Evolutionary conservation across 2,113 vertebrate species (phyloP), one percentile per base, ranked within the genome.

Genomic region (Alosa alosa): DNA sequence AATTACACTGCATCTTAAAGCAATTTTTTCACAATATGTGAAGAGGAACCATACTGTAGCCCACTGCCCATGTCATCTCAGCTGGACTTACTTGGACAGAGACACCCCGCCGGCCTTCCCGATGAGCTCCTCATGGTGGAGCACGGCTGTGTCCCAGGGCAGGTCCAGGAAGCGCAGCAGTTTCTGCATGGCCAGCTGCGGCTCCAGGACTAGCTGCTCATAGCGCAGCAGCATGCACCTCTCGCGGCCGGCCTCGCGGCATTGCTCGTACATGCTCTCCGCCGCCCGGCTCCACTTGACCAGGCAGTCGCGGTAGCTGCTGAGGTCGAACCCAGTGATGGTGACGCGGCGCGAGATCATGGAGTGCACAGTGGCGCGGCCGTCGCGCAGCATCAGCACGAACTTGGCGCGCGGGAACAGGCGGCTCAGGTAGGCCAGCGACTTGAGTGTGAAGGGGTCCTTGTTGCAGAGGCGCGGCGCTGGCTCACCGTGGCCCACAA

Each of bases 301-400:
- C 92, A 99, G 93, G 90, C 98, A 99, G 94, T 99, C 98, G 88
- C 98, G 93, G 88, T 99, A 99, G 94, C 98, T 99, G 92, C 95
- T 97, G 18, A 99, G 94, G 91, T 99, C 98, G 89, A 99, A 99
- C 0, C 98, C 98, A 0, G 98, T 97, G 7, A 99, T 99, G 0
- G 98, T 99, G 84, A 99, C 98, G 88, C 98, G 99, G 22, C 97
- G 95, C 44, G 98, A 99, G 90, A 99, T 99, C 98, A 99, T 99
- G 68, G 97, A 99, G 86, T 99, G 97, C 49, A 99, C 98, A 0
- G 98, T 98, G 0, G 98, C 97, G 0, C 98, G 95, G 1, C 98
- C 98, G 2, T 99, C 98, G 75, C 97, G 94, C 0, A 99, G 94
- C 98, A 99, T 99, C 0, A 99, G 95, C 49, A 99, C 93, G 88